phyloP scores from a whole-genome alignment of 2,888 invertebrate species.

The Drosophila mayaguana region DNA sequence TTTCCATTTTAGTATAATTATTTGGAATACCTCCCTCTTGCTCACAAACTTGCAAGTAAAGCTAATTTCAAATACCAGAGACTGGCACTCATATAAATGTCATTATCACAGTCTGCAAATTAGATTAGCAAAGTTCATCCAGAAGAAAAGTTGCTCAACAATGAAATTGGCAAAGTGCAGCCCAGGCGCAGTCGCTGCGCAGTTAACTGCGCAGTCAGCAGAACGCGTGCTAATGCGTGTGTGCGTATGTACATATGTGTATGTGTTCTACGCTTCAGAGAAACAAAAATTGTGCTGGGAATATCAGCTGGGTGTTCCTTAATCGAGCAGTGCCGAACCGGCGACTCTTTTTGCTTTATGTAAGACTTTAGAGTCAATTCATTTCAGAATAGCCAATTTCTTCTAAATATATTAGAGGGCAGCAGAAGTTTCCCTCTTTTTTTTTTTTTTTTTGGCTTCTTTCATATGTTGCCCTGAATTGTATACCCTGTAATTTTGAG shows the following conservation, averaged over 20 bases:
- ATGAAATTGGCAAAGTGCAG: not conserved
- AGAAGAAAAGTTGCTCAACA: constrained; percentile 1
- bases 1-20: not conserved
- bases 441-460: too few species aligned
- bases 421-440: too few species aligned
- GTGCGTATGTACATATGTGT: not conserved
- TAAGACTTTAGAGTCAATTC: too few species aligned
- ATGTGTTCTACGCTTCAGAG: not conserved
- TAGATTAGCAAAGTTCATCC: not conserved
- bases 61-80: not conserved
- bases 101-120: not conserved
- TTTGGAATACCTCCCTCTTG: not conserved
- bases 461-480: not conserved
- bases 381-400: too few species aligned
- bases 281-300: not conserved
- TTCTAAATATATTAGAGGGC: too few species aligned
- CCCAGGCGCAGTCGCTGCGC: not conserved
- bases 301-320: not conserved
- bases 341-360: too few species aligned
- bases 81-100: not conserved
- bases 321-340: too few species aligned
- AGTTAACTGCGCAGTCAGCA: not conserved
- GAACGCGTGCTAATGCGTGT: not conserved
- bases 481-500: not conserved
- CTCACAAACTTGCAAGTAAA: too few species aligned